These are phyloP conservation scores for Drosophila kepulauana DNA, from an alignment of 1,140 invertebrate genomes.

Conservation along the genomic window DNA sequence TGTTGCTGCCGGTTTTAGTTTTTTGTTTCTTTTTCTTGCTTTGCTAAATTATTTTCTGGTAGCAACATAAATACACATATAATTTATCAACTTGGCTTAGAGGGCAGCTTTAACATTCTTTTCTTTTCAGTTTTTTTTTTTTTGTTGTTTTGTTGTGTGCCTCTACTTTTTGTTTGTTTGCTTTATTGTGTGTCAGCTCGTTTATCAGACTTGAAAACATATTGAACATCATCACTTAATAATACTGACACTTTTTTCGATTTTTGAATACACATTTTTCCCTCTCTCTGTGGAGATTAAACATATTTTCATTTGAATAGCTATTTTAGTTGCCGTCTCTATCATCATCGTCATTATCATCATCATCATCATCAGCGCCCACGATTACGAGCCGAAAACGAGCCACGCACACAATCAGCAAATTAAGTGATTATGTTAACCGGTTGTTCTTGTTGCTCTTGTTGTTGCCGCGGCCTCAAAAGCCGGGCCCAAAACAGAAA, in stretches of 20 bases:
- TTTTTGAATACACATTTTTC: constrained; percentile 28
- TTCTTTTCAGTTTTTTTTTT: not conserved
- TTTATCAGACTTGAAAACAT: constrained; percentile 72
- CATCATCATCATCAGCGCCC: constrained; percentile 21
- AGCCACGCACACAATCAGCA: constrained; percentile 71
- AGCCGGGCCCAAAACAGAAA: constrained; percentile 64
- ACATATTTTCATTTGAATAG: constrained; percentile 30
- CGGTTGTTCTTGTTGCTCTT: constrained; percentile 43
- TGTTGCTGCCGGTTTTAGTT: constrained; percentile 67
- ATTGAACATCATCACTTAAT: constrained; percentile 78
- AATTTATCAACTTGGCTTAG: constrained; percentile 79
- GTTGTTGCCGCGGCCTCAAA: constrained; percentile 19
- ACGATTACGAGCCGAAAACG: constrained; percentile 67
- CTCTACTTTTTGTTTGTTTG: not conserved
- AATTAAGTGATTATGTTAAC: constrained; percentile 83
- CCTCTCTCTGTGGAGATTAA: too few species aligned
- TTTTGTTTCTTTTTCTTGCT: constrained; percentile 59
- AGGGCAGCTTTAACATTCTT: constrained; percentile 43
- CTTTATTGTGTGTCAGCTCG: constrained; percentile 63
- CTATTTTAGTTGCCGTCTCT: not conserved
- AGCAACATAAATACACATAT: constrained; percentile 76
- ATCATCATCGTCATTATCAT: not conserved
- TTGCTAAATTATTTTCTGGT: constrained; percentile 77
- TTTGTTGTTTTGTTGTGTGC: constrained; percentile 27
- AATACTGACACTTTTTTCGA: constrained; percentile 73